A percentile compares a stretch with the other conserved stretches of the same genome.
These are phyloP conservation scores for Prietella phreatophila DNA, from an alignment of 2,113 vertebrate species.

Conservation along the genomic window DNA sequence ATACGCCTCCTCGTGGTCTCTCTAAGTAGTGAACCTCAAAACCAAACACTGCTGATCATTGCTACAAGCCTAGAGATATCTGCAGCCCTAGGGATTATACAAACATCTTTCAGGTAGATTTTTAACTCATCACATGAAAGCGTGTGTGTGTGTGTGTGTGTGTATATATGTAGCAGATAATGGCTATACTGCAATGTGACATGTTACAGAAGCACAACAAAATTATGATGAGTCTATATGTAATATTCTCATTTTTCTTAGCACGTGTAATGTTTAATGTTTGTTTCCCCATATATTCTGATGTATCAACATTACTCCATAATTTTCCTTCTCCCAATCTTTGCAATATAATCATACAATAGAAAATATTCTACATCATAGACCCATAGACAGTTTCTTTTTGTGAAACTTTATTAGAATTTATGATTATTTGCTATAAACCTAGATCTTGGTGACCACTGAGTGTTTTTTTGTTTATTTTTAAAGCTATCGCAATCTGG, in stretches of 20 bases:
- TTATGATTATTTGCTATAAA: background rate
- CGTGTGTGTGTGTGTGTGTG: too few relatives aligned
- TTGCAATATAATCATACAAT: background rate
- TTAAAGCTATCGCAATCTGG: background rate
- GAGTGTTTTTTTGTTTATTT: background rate
- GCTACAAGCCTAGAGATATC: background rate
- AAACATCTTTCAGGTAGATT: background rate
- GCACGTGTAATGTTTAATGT: too few relatives aligned
- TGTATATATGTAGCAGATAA: too few relatives aligned
- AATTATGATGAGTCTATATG: background rate
- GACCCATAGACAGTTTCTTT: background rate
- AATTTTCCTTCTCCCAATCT: background rate
- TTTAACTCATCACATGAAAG: background rate
- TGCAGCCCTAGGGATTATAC: background rate
- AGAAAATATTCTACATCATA: background rate
- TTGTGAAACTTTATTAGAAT: background rate
- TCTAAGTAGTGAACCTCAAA: background rate
- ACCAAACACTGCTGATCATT: background rate
- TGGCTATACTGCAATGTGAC: background rate
- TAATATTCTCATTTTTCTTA: background rate
- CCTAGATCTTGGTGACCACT: background rate
- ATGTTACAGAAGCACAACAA: background rate
- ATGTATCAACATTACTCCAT: background rate
- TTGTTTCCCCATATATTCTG: background rate
- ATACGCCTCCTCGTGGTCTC: conserved; percentile 6